These are phyloP conservation scores for Calameuta filiformis DNA, from an alignment of 2,888 invertebrate genomes.

Conservation along the genomic window DNA sequence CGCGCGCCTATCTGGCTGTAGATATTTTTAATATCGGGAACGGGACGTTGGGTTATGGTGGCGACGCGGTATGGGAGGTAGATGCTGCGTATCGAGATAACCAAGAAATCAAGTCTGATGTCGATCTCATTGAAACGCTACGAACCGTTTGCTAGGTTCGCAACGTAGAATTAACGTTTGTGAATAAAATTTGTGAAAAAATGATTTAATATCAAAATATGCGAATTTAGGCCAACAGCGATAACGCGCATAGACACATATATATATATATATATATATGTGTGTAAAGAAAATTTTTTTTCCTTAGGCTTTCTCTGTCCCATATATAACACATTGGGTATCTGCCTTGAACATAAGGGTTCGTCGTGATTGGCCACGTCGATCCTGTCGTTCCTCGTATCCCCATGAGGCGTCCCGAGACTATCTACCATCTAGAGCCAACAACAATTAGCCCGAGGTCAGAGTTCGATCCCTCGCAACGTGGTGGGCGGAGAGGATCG, in stretches of 20 bases:
- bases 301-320: not conserved
- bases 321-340: not conserved
- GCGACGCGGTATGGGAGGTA: not conserved
- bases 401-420: conserved; percentile 9
- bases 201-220: not conserved
- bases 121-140: not conserved
- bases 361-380: conserved; percentile 2
- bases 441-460: conserved; percentile 65
- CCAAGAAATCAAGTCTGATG: not conserved
- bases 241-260: not conserved
- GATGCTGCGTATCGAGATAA: not conserved
- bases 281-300: not conserved
- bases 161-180: not conserved
- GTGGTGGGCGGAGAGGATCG: conserved; percentile 46
- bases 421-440: conserved; percentile 64
- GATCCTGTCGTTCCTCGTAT: conserved; percentile 12
- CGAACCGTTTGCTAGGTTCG: not conserved
- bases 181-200: not conserved
- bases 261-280: not conserved
- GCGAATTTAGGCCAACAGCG: not conserved
- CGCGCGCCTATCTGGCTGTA: conserved; percentile 46
- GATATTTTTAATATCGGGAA: conserved; percentile 59
- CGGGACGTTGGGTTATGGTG: conserved; percentile 35
- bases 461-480: conserved; percentile 56
- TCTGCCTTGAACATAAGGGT: not conserved